Evolutionary conservation across 92 coral and sea anemone genomes (phyloP), one percentile per base, ranked within the genome.

Genomic region (Siderastrea radians): DNA sequence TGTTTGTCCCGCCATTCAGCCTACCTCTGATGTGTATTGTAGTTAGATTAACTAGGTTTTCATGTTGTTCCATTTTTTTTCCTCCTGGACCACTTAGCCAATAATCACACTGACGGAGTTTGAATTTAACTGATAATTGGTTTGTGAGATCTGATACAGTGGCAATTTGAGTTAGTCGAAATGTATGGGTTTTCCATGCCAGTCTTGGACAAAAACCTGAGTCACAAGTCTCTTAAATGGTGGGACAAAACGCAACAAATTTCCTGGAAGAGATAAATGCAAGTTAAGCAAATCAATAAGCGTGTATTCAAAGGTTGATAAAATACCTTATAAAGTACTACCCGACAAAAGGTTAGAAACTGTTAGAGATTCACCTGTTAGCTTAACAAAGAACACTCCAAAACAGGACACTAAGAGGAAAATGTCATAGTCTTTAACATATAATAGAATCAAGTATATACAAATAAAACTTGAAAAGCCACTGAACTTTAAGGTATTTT

Each of bases 221-320:
- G 38, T 26, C 87, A 83, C 59, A 15, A 14, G 46, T 7, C 5
- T 1, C 47, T 72, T 83, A 47, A 72, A 72, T 83, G 16, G 70
- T 14, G 79, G 60, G 5, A 83, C 48, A 59, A 38, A 83, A 8
- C 79, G 57, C 16, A 83, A 10, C 49, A 84, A 50, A 61, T 84
- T 84, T 16, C 88, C 82, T 61, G 81, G 81, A 19, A 84, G 88
- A 84, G 74, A 64, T 58, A 83, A 47, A 72, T 83, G 60, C 68
- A 83, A 47, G 60, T 83, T 83, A 7, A 83, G 50, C 13, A 84
- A n/a, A 49, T 84, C 80, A 72, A 72, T 50, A 60, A 83, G 87
- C 38, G 60, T 55, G 16, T 26, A 26, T 26, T 26, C 38, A 26
- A 26, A 26, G 0, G 38, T 26, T 26, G 38, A 26, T 26, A 26